Conservation (phyloP, 2,888 invertebrate species). For the Helleia helle region DNA sequence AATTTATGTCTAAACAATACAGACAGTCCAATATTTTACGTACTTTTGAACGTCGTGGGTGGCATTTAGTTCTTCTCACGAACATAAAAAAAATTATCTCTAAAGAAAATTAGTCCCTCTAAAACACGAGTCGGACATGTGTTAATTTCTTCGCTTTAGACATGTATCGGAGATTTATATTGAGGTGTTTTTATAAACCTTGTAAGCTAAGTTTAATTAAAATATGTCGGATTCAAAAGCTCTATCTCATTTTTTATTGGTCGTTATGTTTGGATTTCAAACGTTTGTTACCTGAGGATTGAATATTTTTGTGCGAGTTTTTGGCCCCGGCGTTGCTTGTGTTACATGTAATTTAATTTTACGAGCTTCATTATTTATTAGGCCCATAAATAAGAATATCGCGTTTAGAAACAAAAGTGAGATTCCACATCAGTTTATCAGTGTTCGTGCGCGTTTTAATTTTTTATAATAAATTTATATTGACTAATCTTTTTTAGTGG, state of each 20-base stretch:
- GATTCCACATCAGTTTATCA: no score
- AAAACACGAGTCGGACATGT: conserved; percentile 66
- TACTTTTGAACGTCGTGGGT: conserved; percentile 51
- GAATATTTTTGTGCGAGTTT: conserved; percentile 48
- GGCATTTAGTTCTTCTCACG: conserved; percentile 51
- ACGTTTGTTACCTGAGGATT: conserved; percentile 39
- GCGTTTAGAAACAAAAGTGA: conserved; percentile 4
- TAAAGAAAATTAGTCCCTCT: conserved; percentile 70
- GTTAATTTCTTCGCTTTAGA: conserved; percentile 72
- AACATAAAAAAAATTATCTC: conserved; percentile 48
- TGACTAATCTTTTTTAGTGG: no score
- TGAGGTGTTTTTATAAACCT: conserved; percentile 23
- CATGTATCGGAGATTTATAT: conserved; percentile 66
- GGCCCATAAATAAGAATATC: not conserved
- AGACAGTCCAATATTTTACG: not conserved
- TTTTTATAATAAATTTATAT: no score
- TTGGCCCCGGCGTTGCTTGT: conserved; percentile 4
- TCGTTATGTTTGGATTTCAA: conserved; percentile 48
- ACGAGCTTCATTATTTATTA: conserved; percentile 2
- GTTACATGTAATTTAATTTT: not conserved
- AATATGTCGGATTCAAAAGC: conserved; percentile 21
- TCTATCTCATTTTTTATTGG: conserved; percentile 26
- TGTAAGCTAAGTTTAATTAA: conserved; percentile 30
- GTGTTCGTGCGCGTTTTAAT: no score
- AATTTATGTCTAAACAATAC: not conserved